Base-by-base conservation (phyloP, 2,797 vertebrate genomes). In the Taenioides sp. region DNA sequence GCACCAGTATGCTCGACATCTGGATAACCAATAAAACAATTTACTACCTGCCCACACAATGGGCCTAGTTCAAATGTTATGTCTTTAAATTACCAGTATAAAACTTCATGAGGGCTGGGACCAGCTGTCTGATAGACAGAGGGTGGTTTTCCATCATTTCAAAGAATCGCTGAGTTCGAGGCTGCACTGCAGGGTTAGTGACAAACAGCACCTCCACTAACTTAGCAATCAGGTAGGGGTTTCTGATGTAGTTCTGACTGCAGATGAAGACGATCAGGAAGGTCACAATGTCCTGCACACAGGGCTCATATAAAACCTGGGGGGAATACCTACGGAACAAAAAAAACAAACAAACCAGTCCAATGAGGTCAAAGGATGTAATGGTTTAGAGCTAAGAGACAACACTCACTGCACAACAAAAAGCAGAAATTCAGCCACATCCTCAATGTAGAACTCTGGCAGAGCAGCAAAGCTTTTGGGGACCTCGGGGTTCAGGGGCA, bases 101-200 rank as follows among this genome's bases (percentile, higher is more conserved):
- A 92, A 99, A 99, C 91, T 99, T 99, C 98, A 99, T 99, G 86
- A 99, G 93, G 12, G 98, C 97, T 0, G 98, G 98, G 40, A 99
- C 98, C 75, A 99, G 92, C 86, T 98, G 90, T 81, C 98, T 98
- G 80, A 96, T 90, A 58, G 97, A 96, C 78, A 98, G 91, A 2
- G 96, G 97, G 73, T 99, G 98, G 87, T 98, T 99, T 90, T 99
- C 98, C 80, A 99, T 98, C 96, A 98, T 98, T 88, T 99, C 98
- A 72, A 97, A 99, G 87, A 99, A 99, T 84, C 97, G 95, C 79
- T 98, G 97, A 27, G 98, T 99, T 43, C 97, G 95, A 1, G 96
- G 97, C 90, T 99, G 98, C 23, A 99, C 97, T 7, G 97, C 95
- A 1, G 98, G 97, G 78, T 99, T 99, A 65, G 97, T 99, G 91